Evolutionary conservation across 2,888 invertebrate genomes (phyloP).

Genomic region (Diarsia mendica): DNA sequence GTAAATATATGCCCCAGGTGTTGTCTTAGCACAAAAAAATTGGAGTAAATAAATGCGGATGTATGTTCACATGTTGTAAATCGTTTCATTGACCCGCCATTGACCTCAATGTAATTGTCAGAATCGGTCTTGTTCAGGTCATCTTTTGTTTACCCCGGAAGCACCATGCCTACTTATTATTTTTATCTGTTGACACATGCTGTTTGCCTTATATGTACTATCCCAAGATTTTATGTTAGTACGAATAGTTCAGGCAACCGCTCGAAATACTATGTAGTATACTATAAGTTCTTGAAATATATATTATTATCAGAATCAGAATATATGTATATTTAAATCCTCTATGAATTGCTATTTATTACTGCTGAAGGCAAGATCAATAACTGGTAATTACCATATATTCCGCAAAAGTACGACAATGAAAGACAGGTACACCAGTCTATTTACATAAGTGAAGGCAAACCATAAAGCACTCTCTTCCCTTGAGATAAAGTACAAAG

Average conservation of each 20-base stretch:
- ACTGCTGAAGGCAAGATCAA: too few relatives aligned
- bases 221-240: background rate
- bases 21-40: background rate
- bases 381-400: background rate
- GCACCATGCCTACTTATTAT: background rate
- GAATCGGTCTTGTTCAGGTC: constrained; percentile 12
- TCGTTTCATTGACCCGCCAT: background rate
- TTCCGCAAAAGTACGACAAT: background rate
- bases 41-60: background rate
- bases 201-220: background rate
- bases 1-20: too few relatives aligned
- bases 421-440: background rate
- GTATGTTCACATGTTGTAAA: background rate
- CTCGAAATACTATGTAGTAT: background rate
- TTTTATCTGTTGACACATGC: background rate
- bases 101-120: constrained; percentile 35
- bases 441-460: background rate
- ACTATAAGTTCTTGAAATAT: background rate
- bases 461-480: background rate
- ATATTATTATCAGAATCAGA: too few relatives aligned
- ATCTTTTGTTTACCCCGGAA: constrained; percentile 19
- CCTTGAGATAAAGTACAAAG: constrained; percentile 3
- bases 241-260: background rate
- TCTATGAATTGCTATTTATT: background rate
- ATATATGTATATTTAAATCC: constrained; percentile 1